Percentiles rank a stretch among this genome's conserved stretches.
These are phyloP conservation scores for Atractosteus spatula DNA, from an alignment of 2,113 vertebrate genomes.

Conservation along the genomic window DNA sequence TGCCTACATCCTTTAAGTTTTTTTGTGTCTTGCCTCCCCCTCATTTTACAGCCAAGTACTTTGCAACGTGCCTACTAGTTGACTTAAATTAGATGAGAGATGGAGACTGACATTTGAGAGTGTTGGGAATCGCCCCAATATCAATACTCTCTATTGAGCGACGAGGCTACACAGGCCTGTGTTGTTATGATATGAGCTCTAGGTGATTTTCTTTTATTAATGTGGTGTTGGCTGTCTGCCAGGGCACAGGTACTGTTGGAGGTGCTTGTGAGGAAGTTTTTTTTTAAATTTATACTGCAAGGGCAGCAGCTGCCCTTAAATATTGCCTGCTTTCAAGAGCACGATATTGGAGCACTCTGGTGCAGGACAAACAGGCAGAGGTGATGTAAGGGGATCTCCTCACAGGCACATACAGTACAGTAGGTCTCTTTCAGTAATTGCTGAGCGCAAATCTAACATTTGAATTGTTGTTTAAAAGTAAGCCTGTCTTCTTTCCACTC, in stretches of 20 bases:
- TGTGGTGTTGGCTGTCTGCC: constrained; percentile 9
- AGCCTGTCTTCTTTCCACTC: too few species aligned
- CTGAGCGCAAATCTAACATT: too few species aligned
- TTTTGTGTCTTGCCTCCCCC: background rate
- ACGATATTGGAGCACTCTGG: background rate
- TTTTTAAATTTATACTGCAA: background rate
- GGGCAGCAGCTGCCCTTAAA: constrained; percentile 1
- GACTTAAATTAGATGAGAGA: constrained; percentile 10
- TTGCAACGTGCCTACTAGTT: background rate
- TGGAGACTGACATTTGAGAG: constrained; percentile 4
- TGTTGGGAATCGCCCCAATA: constrained; percentile 5
- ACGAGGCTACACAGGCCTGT: background rate
- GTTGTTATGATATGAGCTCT: constrained; percentile 17
- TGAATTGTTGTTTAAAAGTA: too few species aligned
- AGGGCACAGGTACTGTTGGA: background rate
- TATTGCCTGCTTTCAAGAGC: constrained; percentile 5
- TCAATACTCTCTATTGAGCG: constrained; percentile 5
- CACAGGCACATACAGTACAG: background rate
- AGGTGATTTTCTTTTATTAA: constrained; percentile 7
- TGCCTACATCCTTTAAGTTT: too few species aligned
- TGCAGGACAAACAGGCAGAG: background rate
- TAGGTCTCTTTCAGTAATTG: background rate
- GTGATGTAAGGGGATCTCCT: too few species aligned
- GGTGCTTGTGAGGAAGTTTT: constrained; percentile 8
- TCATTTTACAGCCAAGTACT: background rate